Evolutionary conservation across 2,797 vertebrate species (phyloP).

Genomic region (Silurus lanzhouensis): DNA sequence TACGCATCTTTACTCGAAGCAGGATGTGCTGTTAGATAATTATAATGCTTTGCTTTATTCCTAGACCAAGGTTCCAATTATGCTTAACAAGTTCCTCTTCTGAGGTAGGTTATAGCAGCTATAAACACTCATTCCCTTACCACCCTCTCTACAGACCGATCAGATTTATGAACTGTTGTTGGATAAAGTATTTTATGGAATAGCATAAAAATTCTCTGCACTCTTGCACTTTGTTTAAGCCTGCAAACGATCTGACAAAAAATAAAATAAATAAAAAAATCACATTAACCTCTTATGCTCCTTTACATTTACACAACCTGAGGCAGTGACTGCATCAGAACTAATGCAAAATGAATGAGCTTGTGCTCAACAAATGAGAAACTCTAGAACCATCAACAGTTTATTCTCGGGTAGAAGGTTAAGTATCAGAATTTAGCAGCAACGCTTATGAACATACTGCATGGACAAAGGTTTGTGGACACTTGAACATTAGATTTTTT

Average conservation of each 20-base stretch:
- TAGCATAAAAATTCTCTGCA: neutral
- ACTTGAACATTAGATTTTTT: no score
- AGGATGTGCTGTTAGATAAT: no score
- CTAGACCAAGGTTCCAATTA: neutral
- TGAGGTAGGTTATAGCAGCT: neutral
- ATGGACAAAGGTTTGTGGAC: no score
- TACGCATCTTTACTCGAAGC: neutral
- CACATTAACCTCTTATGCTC: conserved; percentile 14
- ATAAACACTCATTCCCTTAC: neutral
- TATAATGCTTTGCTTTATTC: neutral
- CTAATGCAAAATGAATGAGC: neutral
- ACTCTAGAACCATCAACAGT: neutral
- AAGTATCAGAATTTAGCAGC: neutral
- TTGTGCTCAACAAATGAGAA: neutral
- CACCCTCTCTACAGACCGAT: neutral
- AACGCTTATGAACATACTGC: no score
- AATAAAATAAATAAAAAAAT: neutral
- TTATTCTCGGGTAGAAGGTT: neutral
- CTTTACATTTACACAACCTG: neutral
- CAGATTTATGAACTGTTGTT: neutral
- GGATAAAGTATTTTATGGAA: neutral
- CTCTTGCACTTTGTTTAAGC: no score
- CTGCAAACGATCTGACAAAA: neutral
- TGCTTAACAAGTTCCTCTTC: neutral
- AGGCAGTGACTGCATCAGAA: neutral